Base-by-base conservation (phyloP, 2,888 invertebrate genomes). In the Lampropteryx suffumata region DNA sequence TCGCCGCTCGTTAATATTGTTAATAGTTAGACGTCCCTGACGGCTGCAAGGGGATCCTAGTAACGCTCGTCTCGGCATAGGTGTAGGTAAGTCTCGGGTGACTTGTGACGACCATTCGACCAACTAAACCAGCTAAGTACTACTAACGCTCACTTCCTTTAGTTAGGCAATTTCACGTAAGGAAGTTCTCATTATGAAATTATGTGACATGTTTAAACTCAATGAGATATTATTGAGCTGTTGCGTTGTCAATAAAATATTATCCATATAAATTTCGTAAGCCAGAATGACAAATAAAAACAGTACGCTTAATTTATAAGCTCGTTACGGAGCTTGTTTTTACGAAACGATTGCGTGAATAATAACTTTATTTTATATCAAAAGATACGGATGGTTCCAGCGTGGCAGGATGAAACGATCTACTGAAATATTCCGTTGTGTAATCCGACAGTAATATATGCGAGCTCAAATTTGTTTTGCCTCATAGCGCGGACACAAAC, bases 401-500 rank as follows among this genome's bases (percentile, higher is more conserved):
- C 14, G 33, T 27, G 17, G 33, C 59, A 46, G 53, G 52, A 61
- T 54, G 52, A 52, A 51, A 65, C 56, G 58, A 63, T 67, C 57
- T 67, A 64, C 62, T 65, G 60, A 70, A 67, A 69, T 64, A 71
- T 67, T 61, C 62, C 56, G 57, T 50, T 62, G 61, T 65, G 64
- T 71, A 70, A 76, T 70, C 65, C 68, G 58, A 64, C 57, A 64
- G 62, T 72, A 76, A 76, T 73, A 63, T 69, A 76, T 75, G 67
- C 65, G 55, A 58, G 64, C 62, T 68, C 63, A 67, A 69, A 71
- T 71, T 69, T 67, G 68, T 71, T 62, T 65, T 64, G 65, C 62
- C 64, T 64, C 69, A 68, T 55, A 62, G 66, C 63, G 62, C 67
- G 69, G 74, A 72, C 73, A 80, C 79, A 80, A 76, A 77, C 76